Base-by-base conservation (phyloP, 2,888 invertebrate genomes). In the Himalopsyche anomala region DNA sequence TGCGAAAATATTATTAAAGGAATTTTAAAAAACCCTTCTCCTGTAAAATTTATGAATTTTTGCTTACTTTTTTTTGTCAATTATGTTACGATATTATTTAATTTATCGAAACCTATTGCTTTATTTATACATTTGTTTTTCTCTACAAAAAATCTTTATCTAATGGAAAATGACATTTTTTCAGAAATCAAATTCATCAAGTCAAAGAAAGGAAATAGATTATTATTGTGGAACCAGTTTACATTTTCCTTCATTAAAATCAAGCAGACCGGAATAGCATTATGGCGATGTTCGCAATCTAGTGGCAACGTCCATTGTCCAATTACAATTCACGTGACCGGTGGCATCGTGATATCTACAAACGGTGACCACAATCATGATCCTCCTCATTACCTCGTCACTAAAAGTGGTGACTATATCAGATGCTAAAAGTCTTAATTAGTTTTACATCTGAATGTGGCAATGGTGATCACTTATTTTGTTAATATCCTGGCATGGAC, bases 221-320 rank as follows among this genome's bases (percentile, higher is more conserved):
- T 80, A 12, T 12, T 80, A 5, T 2, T 80, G 80, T 80, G 42
- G 40, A 3, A 80, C 2, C 19, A 40, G 36, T 80, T 40, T 40
- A 36, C 80, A 4, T 80, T 40, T 42, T 80, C 28, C 36, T 42
- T 80, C 40, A n/a, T 36, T 17, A 80, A 8, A 17, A 80, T 40
- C 17, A 38, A 80, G 17, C 17, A 4, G 12, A 40, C 36, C 40
- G 80, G 80, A 36, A 4, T 9, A 8, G 9, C 38, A 17, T 19
- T 42, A 42, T 80, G 80, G 80, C 80, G 80, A n/a, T 80, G 80
- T 8, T 80, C 80, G 6, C 80, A 40, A n/a, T 38, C 28, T 3
- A 36, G 12, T 12, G 15, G 15, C 9, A 28, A 38, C 28, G 38
- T 11, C 5, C 28, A 74, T 17, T 74, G 74, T 38, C 2, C 28